Evolutionary conservation across 2,113 vertebrate genomes (phyloP), one percentile per base, ranked within the genome.

Genomic region (Oreochromis niloticus): DNA sequence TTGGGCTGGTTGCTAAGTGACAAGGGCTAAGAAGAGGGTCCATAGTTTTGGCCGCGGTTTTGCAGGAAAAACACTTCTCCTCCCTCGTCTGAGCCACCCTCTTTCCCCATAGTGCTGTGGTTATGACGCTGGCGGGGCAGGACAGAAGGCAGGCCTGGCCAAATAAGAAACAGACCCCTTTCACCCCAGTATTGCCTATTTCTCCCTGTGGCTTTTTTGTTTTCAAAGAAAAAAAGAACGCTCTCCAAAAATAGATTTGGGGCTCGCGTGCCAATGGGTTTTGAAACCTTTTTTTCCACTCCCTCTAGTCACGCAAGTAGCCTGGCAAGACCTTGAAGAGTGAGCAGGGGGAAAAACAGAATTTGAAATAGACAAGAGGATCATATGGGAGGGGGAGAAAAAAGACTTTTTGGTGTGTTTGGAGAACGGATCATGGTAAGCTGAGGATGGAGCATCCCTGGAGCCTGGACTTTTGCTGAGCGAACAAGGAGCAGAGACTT

Each of bases 121-220:
- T 95, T 95, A 88, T 95, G 92, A 94, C 92, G 91, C 94, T 96
- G 95, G 95, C 93, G 93, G 93, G 86, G 89, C 90, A 93, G 93
- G 91, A 93, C 93, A 95, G 94, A 93, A 96, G 95, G 91, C 95
- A 94, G 95, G 95, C 94, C 93, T 39, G 90, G 71, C 94, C 92
- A 97, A 97, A 97, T 96, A 96, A 97, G 95, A 97, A 97, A 95
- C 96, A 97, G 96, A 96, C 95, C 94, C 93, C 93, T 91, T 95
- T 95, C 93, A 94, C 93, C 95, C 95, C 90, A 91, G 92, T 93
- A 94, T 95, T 96, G 95, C 94, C 94, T 95, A 94, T 95, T 96
- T 95, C 91, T 95, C 94, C 94, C 93, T 93, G 90, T 93, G 93
- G 95, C 92, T 96, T 95, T 94, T 94, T 90, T 93, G 87, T 96